These are phyloP conservation scores for Malacoraja senta DNA, from an alignment of 2,797 vertebrate genomes.

Conservation along the genomic window DNA sequence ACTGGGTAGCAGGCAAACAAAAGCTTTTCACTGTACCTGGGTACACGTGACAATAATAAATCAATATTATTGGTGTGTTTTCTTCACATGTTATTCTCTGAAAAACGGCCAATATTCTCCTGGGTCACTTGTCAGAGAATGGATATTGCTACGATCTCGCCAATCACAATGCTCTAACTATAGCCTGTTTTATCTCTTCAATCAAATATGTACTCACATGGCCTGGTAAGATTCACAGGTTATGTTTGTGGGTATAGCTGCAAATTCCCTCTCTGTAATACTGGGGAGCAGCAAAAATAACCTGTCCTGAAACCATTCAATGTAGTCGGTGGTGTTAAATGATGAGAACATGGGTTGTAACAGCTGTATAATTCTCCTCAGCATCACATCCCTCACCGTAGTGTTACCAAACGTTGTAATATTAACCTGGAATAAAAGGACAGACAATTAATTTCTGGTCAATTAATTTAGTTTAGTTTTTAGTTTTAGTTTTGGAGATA, in stretches of 20 bases:
- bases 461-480: too few relatives aligned
- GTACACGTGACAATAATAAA: too few relatives aligned
- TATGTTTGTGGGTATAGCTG: slow-evolving; percentile 25
- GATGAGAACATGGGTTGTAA: slow-evolving; percentile 21
- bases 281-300: background rate
- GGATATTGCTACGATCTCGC: background rate
- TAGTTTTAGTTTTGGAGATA: too few relatives aligned
- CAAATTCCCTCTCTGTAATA: background rate
- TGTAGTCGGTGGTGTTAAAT: background rate
- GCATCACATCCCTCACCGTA: slow-evolving; percentile 38
- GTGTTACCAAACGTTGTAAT: slow-evolving; percentile 40
- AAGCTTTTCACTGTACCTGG: too few relatives aligned
- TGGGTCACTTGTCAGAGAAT: background rate
- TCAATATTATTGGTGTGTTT: background rate
- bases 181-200: background rate
- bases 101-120: background rate
- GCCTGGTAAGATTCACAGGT: slow-evolving; percentile 14
- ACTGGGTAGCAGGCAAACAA: too few relatives aligned
- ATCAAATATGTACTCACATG: background rate
- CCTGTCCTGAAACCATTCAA: background rate
- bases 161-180: background rate
- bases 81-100: background rate
- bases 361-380: slow-evolving; percentile 38
- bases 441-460: background rate
- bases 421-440: slow-evolving; percentile 40